Conservation (phyloP, 1,140 invertebrate species). For the Lepeophtheirus salmonis region DNA sequence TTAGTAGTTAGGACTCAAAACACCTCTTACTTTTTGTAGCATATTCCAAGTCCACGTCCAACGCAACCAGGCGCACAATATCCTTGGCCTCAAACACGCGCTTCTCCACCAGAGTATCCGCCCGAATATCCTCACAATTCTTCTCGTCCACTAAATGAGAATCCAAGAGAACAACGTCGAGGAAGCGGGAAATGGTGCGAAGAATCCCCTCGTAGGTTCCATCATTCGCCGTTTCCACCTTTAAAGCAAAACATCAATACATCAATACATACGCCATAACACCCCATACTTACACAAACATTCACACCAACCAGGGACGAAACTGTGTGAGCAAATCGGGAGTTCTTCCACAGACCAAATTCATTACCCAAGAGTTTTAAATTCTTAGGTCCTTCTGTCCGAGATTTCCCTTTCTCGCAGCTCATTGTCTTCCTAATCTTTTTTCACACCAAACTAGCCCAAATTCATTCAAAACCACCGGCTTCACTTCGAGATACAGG, state of each 20-base stretch:
- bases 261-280: no score
- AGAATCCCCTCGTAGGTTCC: constrained; percentile 65
- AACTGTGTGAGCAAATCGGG: not conserved
- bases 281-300: no score
- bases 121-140: constrained; percentile 35
- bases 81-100: constrained; percentile 64
- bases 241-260: constrained; percentile 20
- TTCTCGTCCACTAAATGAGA: constrained; percentile 54
- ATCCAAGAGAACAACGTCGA: constrained; percentile 62
- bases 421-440: no score
- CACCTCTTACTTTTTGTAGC: constrained; percentile 50
- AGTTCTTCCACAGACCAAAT: not conserved
- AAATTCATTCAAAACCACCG: no score
- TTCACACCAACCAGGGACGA: not conserved
- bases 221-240: constrained; percentile 55
- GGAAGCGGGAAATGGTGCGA: constrained; percentile 58
- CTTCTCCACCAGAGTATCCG: constrained; percentile 52
- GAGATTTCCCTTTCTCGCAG: no score
- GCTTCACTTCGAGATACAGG: no score
- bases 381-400: not conserved
- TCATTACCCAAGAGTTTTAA: not conserved
- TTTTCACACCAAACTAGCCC: no score
- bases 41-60: constrained; percentile 67
- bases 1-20: not conserved
- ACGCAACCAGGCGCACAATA: constrained; percentile 53